phyloP scores from a whole-genome alignment of 2,113 vertebrate genomes.

The Aphyosemion australe region DNA sequence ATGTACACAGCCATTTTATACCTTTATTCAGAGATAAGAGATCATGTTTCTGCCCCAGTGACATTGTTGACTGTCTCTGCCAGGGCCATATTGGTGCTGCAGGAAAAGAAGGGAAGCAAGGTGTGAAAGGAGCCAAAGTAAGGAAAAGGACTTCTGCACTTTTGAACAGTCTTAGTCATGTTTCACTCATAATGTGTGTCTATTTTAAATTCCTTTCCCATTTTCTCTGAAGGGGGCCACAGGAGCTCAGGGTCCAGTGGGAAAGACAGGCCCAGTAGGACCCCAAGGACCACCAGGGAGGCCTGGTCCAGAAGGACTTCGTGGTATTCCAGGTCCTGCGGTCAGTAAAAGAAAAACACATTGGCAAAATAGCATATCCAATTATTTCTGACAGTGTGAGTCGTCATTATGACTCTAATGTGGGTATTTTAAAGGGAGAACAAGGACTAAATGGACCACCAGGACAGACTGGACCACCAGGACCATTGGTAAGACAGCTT shows the following conservation, averaged over 20 bases:
- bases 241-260: constrained; percentile 80
- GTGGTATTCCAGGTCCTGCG: constrained; percentile 88
- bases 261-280: constrained; percentile 85
- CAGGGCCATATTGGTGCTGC: constrained; percentile 82
- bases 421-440: constrained; percentile 82
- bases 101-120: constrained; percentile 88
- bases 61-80: constrained; percentile 10
- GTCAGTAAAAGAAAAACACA: constrained; percentile 75
- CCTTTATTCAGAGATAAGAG: constrained; percentile 2
- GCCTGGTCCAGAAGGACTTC: constrained; percentile 85
- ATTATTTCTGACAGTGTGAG: neutral
- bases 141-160: constrained; percentile 11
- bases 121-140: constrained; percentile 89
- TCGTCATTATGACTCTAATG: neutral
- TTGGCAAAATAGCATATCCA: neutral
- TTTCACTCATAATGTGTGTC: neutral
- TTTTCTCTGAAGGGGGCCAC: constrained; percentile 76
- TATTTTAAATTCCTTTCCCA: neutral
- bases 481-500: constrained; percentile 84
- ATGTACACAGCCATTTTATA: neutral
- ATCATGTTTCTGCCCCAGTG: neutral
- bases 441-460: constrained; percentile 88
- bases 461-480: constrained; percentile 87
- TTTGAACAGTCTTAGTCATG: too few relatives aligned
- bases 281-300: constrained; percentile 85